Evolutionary conservation across 2,888 invertebrate genomes (phyloP).

Genomic region (Nudaria mundana): DNA sequence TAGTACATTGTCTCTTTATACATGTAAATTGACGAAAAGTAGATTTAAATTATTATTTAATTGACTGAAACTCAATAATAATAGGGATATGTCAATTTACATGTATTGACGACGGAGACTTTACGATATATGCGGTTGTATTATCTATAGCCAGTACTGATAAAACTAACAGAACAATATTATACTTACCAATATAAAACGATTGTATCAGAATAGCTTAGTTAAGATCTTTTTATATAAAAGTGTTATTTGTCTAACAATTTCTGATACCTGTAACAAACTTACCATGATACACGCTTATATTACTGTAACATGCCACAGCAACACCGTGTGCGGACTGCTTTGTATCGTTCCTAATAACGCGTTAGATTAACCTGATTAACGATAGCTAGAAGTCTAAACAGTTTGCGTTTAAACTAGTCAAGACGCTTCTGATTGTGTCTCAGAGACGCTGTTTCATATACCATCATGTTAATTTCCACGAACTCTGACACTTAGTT

Average conservation of each 20-base stretch:
- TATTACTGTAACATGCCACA: background rate
- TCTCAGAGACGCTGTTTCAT: conserved; percentile 24
- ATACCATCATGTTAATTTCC: conserved; percentile 28
- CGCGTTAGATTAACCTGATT: conserved; percentile 14
- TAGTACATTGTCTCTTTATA: background rate
- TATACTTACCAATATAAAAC: too few species aligned
- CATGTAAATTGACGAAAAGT: background rate
- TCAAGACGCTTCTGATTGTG: conserved; percentile 44
- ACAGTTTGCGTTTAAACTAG: conserved; percentile 46
- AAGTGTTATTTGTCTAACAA: too few species aligned
- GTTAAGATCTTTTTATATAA: too few species aligned
- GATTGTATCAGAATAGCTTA: too few species aligned
- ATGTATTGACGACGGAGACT: background rate
- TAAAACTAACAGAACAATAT: too few species aligned
- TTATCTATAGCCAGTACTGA: too few species aligned
- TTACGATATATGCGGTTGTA: too few species aligned
- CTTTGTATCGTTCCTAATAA: conserved; percentile 22
- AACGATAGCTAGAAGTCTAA: conserved; percentile 29
- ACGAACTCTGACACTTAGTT: conserved; percentile 35
- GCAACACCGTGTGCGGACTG: background rate
- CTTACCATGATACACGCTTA: too few species aligned
- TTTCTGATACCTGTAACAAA: too few species aligned
- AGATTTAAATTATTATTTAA: background rate
- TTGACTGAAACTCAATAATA: too few species aligned
- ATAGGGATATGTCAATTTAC: background rate